phyloP scores from a whole-genome alignment of 2,797 vertebrate genomes.

The Apodemus agrarius region DNA sequence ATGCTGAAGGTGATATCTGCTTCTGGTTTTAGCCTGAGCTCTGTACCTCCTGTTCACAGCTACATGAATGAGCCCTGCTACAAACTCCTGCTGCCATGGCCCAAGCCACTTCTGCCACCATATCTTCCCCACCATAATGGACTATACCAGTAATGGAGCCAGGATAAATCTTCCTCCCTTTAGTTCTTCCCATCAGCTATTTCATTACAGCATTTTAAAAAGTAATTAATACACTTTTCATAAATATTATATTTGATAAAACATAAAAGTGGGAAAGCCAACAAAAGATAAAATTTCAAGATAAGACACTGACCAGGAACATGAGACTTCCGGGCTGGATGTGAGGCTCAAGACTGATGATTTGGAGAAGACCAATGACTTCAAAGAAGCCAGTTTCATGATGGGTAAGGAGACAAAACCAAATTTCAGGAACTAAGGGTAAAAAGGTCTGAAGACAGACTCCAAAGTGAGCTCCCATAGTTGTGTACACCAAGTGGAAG shows the following conservation, averaged over 20 bases:
- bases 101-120: not conserved
- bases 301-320: not conserved
- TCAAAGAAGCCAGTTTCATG: not conserved
- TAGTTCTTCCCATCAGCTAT: not conserved
- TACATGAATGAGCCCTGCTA: not conserved
- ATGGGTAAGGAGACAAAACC: not conserved
- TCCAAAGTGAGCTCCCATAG: not conserved
- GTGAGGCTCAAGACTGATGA: not conserved
- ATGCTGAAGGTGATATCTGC: not conserved
- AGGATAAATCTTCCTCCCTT: not conserved
- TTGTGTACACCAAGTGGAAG: not conserved
- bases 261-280: constrained; percentile 25
- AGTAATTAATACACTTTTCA: not conserved
- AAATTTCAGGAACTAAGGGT: not conserved
- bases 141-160: not conserved
- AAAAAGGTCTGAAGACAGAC: not conserved
- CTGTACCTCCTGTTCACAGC: not conserved
- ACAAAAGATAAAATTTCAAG: not conserved
- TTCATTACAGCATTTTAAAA: not conserved
- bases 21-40: not conserved
- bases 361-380: not conserved
- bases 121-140: not conserved
- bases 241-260: not conserved
- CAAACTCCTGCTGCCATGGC: not conserved
- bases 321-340: not conserved